phyloP scores from a whole-genome alignment of 2,113 vertebrate species.

The Vicugna pacos region DNA sequence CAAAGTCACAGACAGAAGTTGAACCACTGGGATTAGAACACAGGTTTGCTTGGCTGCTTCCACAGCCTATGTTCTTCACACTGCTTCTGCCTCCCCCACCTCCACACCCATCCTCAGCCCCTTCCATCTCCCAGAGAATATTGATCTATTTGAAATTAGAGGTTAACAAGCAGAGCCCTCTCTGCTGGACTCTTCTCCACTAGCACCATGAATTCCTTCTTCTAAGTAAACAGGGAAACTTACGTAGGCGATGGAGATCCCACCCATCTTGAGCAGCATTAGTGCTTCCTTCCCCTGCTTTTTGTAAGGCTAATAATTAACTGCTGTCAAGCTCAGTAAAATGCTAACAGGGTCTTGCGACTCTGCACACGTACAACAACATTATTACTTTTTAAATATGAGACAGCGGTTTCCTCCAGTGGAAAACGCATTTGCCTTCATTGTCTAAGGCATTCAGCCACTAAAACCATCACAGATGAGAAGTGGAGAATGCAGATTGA shows the following conservation, averaged over 20 bases:
- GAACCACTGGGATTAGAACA: not conserved
- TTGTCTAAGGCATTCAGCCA: slow-evolving; percentile 69
- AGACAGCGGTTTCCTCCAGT: slow-evolving; percentile 62
- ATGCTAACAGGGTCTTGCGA: slow-evolving; percentile 82
- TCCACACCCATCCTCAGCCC: not conserved
- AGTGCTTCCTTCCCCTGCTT: slow-evolving; percentile 39
- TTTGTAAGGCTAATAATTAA: slow-evolving; percentile 85
- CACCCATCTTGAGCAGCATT: slow-evolving; percentile 70
- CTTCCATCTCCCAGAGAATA: not conserved
- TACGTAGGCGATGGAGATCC: slow-evolving; percentile 54
- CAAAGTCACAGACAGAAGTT: not conserved
- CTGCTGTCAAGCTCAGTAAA: slow-evolving; percentile 85
- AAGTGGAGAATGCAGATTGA: slow-evolving; percentile 68
- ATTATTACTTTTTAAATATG: slow-evolving; percentile 83
- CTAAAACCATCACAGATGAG: slow-evolving; percentile 57
- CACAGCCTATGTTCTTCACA: not conserved
- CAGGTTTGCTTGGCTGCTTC: not conserved
- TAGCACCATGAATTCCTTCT: slow-evolving; percentile 23
- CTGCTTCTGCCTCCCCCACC: not conserved
- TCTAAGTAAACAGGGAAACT: slow-evolving; percentile 60
- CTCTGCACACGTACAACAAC: slow-evolving; percentile 76
- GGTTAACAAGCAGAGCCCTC: slow-evolving; percentile 6
- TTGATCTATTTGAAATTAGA: not conserved
- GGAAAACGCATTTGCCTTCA: slow-evolving; percentile 66
- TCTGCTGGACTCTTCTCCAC: slow-evolving; percentile 39